phyloP scores from a whole-genome alignment of 2,888 invertebrate genomes.

The Epistrophe eligans region DNA sequence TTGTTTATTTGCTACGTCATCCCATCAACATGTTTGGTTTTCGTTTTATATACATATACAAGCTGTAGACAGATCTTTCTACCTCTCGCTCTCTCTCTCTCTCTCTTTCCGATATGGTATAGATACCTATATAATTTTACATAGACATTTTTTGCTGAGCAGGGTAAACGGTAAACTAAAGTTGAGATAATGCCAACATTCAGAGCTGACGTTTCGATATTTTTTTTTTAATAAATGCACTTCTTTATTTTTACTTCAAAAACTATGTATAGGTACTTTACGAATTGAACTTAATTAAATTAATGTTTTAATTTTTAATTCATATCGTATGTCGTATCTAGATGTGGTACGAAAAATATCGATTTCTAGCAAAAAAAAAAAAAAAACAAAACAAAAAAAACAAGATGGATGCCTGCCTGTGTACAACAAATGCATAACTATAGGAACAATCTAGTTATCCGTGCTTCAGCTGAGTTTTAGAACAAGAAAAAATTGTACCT shows the following conservation, averaged over 20 bases:
- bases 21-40: not conserved
- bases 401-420: conserved; percentile 14
- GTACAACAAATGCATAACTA: not conserved
- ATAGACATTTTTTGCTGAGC: not conserved
- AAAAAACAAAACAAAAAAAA: not conserved
- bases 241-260: not conserved
- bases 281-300: not conserved
- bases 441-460: not conserved
- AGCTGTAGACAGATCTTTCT: conserved; percentile 10
- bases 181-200: conserved; percentile 15
- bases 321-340: not conserved
- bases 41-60: not conserved
- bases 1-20: not conserved
- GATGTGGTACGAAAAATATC: not conserved
- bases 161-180: not conserved
- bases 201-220: conserved; percentile 6
- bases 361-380: not conserved
- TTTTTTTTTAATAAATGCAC: not conserved
- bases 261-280: not conserved
- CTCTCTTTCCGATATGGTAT: not conserved
- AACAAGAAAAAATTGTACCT: not conserved
- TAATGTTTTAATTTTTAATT: not conserved
- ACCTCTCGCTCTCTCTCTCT: not conserved
- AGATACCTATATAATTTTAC: not conserved
- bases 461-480: not conserved